Conservation (phyloP, 2,113 vertebrate species). For the Poecilia latipinna region DNA sequence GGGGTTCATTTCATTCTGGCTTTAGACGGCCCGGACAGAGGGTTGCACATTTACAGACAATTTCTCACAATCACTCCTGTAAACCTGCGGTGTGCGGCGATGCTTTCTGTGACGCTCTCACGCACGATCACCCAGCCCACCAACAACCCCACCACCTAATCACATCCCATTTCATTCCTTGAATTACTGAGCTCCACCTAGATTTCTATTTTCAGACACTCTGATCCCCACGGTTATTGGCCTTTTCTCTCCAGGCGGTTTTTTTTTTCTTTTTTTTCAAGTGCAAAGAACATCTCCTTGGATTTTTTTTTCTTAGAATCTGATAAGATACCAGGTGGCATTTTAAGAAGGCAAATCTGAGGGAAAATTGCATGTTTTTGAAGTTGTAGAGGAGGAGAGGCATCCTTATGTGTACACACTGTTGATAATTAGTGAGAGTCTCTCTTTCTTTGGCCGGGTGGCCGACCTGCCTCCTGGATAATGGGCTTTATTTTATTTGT, state of each 20-base stretch:
- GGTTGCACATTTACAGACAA: not conserved
- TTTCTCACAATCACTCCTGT: not conserved
- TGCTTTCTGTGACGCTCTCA: not conserved
- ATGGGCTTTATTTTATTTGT: not conserved
- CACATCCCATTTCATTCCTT: constrained; percentile 18
- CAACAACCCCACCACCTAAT: constrained; percentile 9
- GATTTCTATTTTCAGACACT: constrained; percentile 14
- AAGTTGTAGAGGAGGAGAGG: not conserved
- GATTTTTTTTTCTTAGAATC: constrained; percentile 29
- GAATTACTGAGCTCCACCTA: not conserved
- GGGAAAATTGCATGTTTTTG: not conserved
- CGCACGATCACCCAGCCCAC: not conserved
- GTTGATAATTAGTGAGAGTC: not conserved
- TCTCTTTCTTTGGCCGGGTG: not conserved
- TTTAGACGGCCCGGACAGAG: no score
- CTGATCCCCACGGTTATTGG: constrained; percentile 16
- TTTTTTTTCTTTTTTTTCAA: not conserved
- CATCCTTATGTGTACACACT: not conserved
- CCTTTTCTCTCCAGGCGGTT: not conserved
- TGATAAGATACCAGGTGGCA: constrained; percentile 7
- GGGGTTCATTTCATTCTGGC: not conserved
- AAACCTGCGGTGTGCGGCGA: not conserved
- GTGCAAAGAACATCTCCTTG: not conserved
- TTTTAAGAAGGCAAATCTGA: constrained; percentile 1
- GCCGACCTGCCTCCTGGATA: not conserved